Conservation (phyloP, 2,797 vertebrate genomes). For the Pempheris klunzingeri region DNA sequence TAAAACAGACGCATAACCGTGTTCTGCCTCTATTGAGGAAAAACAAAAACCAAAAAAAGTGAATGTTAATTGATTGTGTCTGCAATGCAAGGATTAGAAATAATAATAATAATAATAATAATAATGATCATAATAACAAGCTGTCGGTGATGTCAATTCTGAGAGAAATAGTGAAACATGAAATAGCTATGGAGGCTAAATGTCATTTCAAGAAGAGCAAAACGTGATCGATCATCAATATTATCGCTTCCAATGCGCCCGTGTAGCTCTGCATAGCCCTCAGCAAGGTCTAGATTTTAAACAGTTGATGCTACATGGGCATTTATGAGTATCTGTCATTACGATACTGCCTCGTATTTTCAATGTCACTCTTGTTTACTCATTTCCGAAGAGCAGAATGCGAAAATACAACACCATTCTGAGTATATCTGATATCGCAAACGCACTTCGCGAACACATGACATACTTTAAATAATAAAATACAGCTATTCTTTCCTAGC, state of each 20-base stretch:
- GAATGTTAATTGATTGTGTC: constrained; percentile 36
- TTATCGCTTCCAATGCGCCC: constrained; percentile 9
- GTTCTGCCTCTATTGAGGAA: constrained; percentile 92
- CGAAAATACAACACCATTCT: neutral
- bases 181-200: neutral
- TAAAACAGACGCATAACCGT: constrained; percentile 98
- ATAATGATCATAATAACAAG: too few relatives aligned
- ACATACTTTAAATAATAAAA: constrained; percentile 27
- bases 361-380: constrained; percentile 67
- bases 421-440: neutral
- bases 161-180: neutral
- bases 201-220: constrained; percentile 16
- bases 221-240: constrained; percentile 33
- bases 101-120: neutral
- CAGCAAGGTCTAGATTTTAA: neutral
- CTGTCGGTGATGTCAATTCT: neutral
- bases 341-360: constrained; percentile 30
- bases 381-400: constrained; percentile 20
- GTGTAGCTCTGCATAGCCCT: neutral
- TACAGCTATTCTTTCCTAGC: constrained; percentile 29
- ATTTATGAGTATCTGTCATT: constrained; percentile 12
- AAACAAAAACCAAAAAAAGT: constrained; percentile 53
- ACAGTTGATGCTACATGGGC: neutral
- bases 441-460: neutral
- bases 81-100: neutral